Evolutionary conservation across 2,888 invertebrate genomes (phyloP).

Genomic region (Troglohyphantes excavatus): DNA sequence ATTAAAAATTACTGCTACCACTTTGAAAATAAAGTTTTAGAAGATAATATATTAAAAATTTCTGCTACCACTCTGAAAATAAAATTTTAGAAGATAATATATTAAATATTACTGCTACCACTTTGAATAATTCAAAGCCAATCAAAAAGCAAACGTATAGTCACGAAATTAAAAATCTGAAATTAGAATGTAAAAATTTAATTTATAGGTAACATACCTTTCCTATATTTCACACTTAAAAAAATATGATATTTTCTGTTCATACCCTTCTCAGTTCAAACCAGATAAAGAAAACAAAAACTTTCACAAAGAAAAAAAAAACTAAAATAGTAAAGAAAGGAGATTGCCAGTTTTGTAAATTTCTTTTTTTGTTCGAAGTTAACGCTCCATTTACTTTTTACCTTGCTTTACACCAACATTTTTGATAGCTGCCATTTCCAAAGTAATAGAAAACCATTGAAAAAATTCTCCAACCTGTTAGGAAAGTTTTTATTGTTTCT

Average conservation of each 20-base stretch:
- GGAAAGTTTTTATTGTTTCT: slow-evolving; percentile 62
- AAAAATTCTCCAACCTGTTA: slow-evolving; percentile 40
- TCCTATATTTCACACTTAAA: background rate
- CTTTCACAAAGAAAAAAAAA: slow-evolving; percentile 11
- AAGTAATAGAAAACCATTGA: slow-evolving; percentile 40
- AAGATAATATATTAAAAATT: too few relatives aligned
- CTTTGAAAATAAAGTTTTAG: too few relatives aligned
- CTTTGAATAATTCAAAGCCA: too few relatives aligned
- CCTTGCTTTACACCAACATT: slow-evolving; percentile 18
- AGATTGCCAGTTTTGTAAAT: slow-evolving; percentile 41
- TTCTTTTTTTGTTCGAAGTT: slow-evolving; percentile 45
- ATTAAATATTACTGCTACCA: too few relatives aligned
- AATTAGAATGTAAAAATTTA: too few relatives aligned
- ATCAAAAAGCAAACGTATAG: too few relatives aligned
- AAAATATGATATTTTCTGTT: background rate
- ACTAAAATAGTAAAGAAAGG: slow-evolving; percentile 20
- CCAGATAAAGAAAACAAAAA: slow-evolving; percentile 18
- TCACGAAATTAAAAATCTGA: too few relatives aligned
- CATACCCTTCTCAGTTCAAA: slow-evolving; percentile 17
- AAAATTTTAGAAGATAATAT: too few relatives aligned
- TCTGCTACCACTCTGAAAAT: too few relatives aligned
- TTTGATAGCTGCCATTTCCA: slow-evolving; percentile 59
- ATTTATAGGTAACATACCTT: too few relatives aligned
- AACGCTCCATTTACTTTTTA: slow-evolving; percentile 49
- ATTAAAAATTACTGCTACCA: too few relatives aligned